Base-by-base conservation (phyloP, 37 sponge, comb jelly and placozoan genomes). In the Axinella damicornis region DNA sequence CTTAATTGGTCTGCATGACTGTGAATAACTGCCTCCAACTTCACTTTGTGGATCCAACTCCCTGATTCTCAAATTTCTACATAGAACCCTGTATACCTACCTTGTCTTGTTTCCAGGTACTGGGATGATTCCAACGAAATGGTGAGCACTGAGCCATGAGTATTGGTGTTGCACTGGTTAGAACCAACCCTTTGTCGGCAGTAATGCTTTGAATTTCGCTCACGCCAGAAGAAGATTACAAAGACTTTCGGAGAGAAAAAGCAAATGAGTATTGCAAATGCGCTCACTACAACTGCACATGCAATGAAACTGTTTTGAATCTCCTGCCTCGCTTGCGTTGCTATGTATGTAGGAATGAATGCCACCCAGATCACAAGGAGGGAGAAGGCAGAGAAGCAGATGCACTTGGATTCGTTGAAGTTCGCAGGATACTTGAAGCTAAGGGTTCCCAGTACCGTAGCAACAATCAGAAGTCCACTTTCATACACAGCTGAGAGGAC, bases 361-460 rank as follows among this genome's bases (percentile, higher is more conserved):
- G 40, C 75, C 24, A 87, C 33, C 92, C 87, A 87, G 0, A 92
- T 83, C 22, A 86, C 52, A 15, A 87, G 82, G 0, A 92, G 57
- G 20, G 84, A 46, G 46, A 87, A 81, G 1, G 92, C 69, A 2
- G 84, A 57, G 46, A 77, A 86, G 35, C 77, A 59, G 15, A 87
- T 70, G 38, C 79, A 83, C 52, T 77, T 80, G 24, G 87, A 40
- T 59, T 92, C 92, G 41, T 87, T 87, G 74, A 87, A 92, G 56
- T 92, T 92, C 13, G 56, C 83, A 4, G 92, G 92, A 70, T 73
- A 87, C 1, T 77, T 68, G 16, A 85, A 81, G 5, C 83, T 92
- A 6, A 74, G 4, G 31, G 61, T 53, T 16, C 83, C 92, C 31
- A 92, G 69, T 17, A 79, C 70, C 15, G 69, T 78, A 69, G 77